Base-by-base conservation (phyloP, 2,113 vertebrate species). In the Nestor notabilis region DNA sequence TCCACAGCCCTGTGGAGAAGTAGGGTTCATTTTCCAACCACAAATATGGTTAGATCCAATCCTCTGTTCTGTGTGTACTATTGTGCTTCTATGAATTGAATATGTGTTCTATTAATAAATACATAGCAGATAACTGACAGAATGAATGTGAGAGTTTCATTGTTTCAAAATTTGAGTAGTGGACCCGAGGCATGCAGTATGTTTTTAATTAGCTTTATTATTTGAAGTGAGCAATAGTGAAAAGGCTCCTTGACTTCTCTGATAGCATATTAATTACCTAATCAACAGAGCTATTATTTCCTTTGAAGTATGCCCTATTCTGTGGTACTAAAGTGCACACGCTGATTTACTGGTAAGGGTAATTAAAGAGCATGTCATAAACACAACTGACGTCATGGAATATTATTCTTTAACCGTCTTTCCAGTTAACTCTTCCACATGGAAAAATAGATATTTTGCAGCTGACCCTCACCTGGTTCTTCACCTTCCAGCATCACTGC, bases 341-440 rank as follows among this genome's bases (percentile, higher is more conserved):
- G 9, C 47, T 83, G 89, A 91, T 95, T 94, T 95, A 91, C 66
- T 91, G 91, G 81, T 84, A 86, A 79, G 83, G 80, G 86, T 91
- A 93, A 95, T 90, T 90, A 90, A 81, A 95, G 82, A 46, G 41
- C 86, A 83, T 91, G 74, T 93, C 91, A 96, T 91, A 95, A 96
- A 96, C 79, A 90, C 50, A 75, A 53, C 94, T 83, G 88, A 95
- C 55, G 44, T 95, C 64, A 97, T 35, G 80, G 95, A 96, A 95
- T 95, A 63, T 79, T 95, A 70, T 52, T 93, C 83, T 96, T 92
- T 88, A 93, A 83, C 89, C 4, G 0, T 55, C 83, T 93, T 95
- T 93, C 69, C 68, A 96, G 95, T 85, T 90, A 87, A 88, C 64
- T 69, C 76, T 93, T 93, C 77, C 77, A 52, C 43, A 49, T 53